A percentile compares a stretch with the other conserved stretches of the same genome.
phyloP scores from a whole-genome alignment of 2,888 invertebrate genomes.

The Drosophila meridiana region DNA sequence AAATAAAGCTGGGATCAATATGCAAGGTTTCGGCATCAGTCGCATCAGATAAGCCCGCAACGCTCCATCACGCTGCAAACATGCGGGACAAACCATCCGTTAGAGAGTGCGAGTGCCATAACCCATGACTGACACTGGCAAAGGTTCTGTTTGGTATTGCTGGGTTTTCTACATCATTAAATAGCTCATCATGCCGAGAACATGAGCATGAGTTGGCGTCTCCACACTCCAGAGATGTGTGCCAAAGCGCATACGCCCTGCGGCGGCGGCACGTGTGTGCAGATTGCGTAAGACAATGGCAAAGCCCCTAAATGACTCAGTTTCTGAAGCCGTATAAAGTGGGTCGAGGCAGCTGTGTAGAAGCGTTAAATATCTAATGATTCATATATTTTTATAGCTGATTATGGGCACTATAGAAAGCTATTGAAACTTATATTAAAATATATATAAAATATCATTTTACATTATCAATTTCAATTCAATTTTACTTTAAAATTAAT shows the following conservation, averaged over 20 bases:
- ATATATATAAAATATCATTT: background rate
- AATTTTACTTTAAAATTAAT: background rate
- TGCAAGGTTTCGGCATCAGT: constrained; percentile 9
- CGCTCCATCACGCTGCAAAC: constrained; percentile 2
- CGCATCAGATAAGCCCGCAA: constrained; percentile 11
- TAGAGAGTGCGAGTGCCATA: constrained; percentile 34
- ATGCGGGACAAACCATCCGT: constrained; percentile 11
- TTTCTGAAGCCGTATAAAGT: constrained; percentile 18
- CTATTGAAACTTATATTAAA: background rate
- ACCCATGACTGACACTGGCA: constrained; percentile 55
- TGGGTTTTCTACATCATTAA: constrained; percentile 63
- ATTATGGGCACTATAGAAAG: background rate
- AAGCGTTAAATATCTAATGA: background rate
- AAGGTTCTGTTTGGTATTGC: constrained; percentile 39
- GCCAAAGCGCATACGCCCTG: constrained; percentile 36
- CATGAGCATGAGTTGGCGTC: constrained; percentile 53
- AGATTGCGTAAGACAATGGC: constrained; percentile 45
- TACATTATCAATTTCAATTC: background rate
- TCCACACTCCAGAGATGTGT: constrained; percentile 4
- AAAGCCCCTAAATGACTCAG: constrained; percentile 43
- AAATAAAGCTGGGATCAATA: constrained; percentile 55
- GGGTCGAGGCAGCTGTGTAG: background rate
- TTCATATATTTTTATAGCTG: background rate
- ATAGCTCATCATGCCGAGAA: constrained; percentile 59
- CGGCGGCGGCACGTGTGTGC: constrained; percentile 21